Conservation (phyloP, 2,888 invertebrate genomes). For the Eudasyphora cyanicolor region DNA sequence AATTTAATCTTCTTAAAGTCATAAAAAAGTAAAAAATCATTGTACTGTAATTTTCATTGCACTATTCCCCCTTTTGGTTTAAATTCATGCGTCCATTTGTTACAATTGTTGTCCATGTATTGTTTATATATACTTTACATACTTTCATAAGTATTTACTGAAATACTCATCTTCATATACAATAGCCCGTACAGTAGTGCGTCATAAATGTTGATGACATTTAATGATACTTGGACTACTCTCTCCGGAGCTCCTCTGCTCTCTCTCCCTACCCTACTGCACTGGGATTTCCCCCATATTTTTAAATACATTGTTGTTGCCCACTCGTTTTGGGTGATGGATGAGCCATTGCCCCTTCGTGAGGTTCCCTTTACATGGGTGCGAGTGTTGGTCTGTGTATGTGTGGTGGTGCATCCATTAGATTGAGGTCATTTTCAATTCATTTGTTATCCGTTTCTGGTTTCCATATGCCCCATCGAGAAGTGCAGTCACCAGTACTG, state of each 20-base stretch:
- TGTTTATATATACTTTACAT: neutral
- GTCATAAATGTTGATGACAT: constrained; percentile 25
- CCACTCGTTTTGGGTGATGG: neutral
- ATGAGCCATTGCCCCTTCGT: neutral
- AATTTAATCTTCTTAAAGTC: no score
- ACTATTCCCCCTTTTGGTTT: no score
- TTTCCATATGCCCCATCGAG: neutral
- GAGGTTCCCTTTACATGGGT: no score
- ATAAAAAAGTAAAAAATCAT: no score
- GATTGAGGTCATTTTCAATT: constrained; percentile 60
- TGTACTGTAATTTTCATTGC: no score
- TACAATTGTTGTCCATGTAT: constrained; percentile 18
- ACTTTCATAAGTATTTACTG: neutral
- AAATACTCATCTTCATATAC: neutral
- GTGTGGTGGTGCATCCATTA: constrained; percentile 19
- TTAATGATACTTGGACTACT: constrained; percentile 47
- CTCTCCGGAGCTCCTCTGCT: no score
- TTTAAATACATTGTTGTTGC: constrained; percentile 35
- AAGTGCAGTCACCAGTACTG: neutral
- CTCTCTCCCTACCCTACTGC: neutral
- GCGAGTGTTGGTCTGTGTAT: constrained; percentile 25
- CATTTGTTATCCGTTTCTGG: constrained; percentile 40
- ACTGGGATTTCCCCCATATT: constrained; percentile 2
- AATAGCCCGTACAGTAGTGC: neutral
- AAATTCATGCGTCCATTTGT: neutral